Percentiles rank a stretch among this genome's conserved stretches.
phyloP scores from a whole-genome alignment of 2,888 invertebrate species.

The Aethes cnicana region DNA sequence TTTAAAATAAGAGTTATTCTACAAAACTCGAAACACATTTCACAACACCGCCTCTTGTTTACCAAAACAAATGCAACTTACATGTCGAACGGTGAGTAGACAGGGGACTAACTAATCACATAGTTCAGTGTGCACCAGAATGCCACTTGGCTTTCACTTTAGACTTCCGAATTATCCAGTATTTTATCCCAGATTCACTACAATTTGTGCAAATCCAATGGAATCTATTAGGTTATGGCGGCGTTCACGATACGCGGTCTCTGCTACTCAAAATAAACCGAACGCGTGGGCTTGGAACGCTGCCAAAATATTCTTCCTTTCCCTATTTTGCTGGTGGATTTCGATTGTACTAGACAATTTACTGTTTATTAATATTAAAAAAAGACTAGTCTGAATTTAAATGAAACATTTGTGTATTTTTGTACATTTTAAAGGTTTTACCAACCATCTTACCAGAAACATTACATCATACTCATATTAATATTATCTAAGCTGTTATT shows the following conservation, averaged over 20 bases:
- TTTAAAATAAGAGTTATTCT: too few species aligned
- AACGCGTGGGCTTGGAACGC: conserved; percentile 40
- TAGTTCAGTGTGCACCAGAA: too few species aligned
- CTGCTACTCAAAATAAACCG: conserved; percentile 54
- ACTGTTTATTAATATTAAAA: too few species aligned
- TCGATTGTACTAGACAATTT: neutral
- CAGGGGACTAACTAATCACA: too few species aligned
- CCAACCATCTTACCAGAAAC: too few species aligned
- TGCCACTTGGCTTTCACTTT: neutral
- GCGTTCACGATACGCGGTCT: conserved; percentile 58
- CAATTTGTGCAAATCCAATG: conserved; percentile 40
- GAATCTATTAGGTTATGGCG: conserved; percentile 62
- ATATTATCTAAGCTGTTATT: too few species aligned
- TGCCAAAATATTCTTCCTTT: conserved; percentile 39
- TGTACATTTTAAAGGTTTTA: too few species aligned
- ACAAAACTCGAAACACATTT: too few species aligned
- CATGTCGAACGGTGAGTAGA: neutral
- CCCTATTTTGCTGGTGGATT: neutral
- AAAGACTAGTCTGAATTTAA: too few species aligned
- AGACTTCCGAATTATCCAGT: neutral
- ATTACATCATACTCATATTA: too few species aligned
- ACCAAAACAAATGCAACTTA: conserved; percentile 20
- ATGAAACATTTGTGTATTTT: too few species aligned
- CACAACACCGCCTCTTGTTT: neutral
- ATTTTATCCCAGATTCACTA: conserved; percentile 18